Conservation (phyloP, 2,888 invertebrate genomes). For the Heterodera filipjevi region DNA sequence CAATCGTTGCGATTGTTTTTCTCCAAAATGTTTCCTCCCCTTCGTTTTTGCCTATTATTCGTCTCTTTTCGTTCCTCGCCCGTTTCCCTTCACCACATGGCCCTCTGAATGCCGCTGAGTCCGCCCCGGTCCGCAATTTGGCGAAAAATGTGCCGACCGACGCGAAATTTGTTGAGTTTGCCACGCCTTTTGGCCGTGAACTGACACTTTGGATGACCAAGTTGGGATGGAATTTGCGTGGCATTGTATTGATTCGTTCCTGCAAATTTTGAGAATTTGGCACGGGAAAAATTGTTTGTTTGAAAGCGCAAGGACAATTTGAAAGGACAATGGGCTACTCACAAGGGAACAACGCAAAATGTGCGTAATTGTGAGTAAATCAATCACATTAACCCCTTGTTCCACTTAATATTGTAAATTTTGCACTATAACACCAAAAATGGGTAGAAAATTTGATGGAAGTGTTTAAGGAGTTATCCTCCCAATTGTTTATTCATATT, state of each 20-base stretch:
- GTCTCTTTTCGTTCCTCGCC: background rate
- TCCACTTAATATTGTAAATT: too few species aligned
- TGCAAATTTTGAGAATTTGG: conserved; percentile 29
- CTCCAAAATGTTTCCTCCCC: too few species aligned
- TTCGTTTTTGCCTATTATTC: background rate
- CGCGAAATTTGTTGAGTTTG: conserved; percentile 78
- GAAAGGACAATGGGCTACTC: too few species aligned
- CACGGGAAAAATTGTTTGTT: background rate
- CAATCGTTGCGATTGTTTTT: background rate
- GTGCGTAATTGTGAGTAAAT: too few species aligned
- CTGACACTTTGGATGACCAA: conserved; percentile 72
- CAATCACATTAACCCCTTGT: too few species aligned
- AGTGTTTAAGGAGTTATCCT: too few species aligned
- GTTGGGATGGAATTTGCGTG: conserved; percentile 38
- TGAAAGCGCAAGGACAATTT: too few species aligned
- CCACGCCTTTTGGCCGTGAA: conserved; percentile 84
- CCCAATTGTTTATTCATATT: too few species aligned
- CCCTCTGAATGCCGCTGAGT: conserved; percentile 85
- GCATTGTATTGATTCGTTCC: conserved; percentile 65
- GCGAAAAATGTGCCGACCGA: conserved; percentile 88
- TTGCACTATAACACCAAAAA: too few species aligned
- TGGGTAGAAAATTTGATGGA: too few species aligned
- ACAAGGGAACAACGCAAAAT: too few species aligned
- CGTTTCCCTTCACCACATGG: conserved; percentile 76
- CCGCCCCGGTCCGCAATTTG: conserved; percentile 90